Evolutionary conservation across 2,888 invertebrate genomes (phyloP).

Genomic region (Dascillus cervinus): DNA sequence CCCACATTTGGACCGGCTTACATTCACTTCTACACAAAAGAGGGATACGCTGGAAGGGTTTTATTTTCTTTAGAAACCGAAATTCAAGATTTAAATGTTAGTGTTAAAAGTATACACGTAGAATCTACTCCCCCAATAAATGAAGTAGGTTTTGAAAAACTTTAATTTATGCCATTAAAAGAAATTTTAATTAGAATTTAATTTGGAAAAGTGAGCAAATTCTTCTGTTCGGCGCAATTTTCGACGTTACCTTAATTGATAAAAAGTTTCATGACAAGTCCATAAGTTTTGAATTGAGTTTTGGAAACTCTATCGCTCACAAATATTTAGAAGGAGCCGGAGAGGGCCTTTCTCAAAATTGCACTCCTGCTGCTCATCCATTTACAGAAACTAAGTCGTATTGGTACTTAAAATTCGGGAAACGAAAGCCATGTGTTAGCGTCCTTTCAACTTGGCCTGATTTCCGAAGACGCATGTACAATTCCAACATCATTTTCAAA

Average conservation of each 20-base stretch:
- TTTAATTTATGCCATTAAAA: not conserved
- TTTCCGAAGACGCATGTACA: conserved; percentile 57
- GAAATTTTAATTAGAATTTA: conserved; percentile 41
- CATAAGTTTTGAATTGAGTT: conserved; percentile 59
- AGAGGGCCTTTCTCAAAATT: conserved; percentile 12
- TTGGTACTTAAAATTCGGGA: conserved; percentile 40
- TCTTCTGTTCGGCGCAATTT: conserved; percentile 54
- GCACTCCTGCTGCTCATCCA: conserved; percentile 21
- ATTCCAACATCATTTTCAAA: conserved; percentile 57
- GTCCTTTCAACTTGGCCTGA: conserved; percentile 57
- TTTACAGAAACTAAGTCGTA: conserved; percentile 26
- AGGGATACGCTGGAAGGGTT: conserved; percentile 62
- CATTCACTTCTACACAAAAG: conserved; percentile 64
- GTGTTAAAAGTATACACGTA: conserved; percentile 23
- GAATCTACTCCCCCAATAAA: conserved; percentile 33
- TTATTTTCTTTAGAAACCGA: conserved; percentile 66
- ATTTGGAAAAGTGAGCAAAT: conserved; percentile 57
- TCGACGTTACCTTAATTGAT: conserved; percentile 63
- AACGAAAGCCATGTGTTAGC: conserved; percentile 59
- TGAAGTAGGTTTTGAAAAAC: conserved; percentile 18
- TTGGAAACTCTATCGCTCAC: conserved; percentile 52
- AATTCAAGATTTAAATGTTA: conserved; percentile 47
- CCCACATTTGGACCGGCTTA: conserved; percentile 80
- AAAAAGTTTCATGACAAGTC: conserved; percentile 46
- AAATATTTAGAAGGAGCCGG: conserved; percentile 20